Base-by-base conservation (phyloP, 2,113 vertebrate genomes). In the Spilogale gracilis region DNA sequence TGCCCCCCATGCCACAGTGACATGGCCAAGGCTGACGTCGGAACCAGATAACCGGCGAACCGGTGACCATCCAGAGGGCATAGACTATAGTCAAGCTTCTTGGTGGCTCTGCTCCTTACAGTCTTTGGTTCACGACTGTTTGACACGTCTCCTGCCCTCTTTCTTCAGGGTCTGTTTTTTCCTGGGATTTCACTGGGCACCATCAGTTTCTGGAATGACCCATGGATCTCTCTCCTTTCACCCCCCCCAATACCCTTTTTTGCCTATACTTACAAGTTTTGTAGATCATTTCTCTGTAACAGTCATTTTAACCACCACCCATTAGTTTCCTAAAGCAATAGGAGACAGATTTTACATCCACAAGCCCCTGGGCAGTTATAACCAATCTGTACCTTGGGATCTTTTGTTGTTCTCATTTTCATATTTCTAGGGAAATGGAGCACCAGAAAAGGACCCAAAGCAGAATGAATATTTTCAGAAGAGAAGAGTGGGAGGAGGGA, bases 401-500 rank as follows among this genome's bases (percentile, higher is more conserved):
- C 50, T 78, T 80, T 80, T 54, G n/a, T 87, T 85, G 27, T 76
- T 92, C 45, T 89, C 91, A 56, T 94, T 95, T 97, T 97, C 45
- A 71, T 87, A 94, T 95, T 94, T 96, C 91, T 79, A 45, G 32
- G 60, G 73, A 96, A 95, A 82, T 3, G 94, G 93, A 94, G 38
- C 18, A 67, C 54, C 82, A 81, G 25, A 50, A 88, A 95, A 85
- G 13, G 56, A 71, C 18, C n/a, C n/a, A 74, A 95, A 88, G 30
- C 69, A 95, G 48, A 84, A 63, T 61, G 52, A 86, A 81, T 83
- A 43, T 90, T 97, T 93, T 95, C 73, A 30, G 65, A 90, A 91
- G 25, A 30, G 38, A 82, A 94, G 38, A 58, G 25, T 11, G 32
- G 21, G 30, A 54, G 27, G 32, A 61, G 18, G 23, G 38, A 91